These are phyloP conservation scores for Tyria jacobaeae DNA, from an alignment of 2,888 invertebrate genomes.

Conservation along the genomic window DNA sequence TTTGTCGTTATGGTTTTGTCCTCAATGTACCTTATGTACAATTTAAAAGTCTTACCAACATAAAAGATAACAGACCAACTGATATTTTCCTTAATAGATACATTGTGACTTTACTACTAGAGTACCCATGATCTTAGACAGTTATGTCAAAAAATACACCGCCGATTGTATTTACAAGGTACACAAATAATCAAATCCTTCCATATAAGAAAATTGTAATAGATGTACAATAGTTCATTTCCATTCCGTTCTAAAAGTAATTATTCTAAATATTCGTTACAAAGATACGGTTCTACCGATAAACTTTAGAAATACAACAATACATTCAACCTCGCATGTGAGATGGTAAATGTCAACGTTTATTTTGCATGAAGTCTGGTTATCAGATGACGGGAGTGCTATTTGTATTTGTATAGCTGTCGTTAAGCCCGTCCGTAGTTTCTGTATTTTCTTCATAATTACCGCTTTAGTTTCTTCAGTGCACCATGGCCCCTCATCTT, in stretches of 20 bases:
- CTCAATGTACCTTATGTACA: constrained; percentile 27
- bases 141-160: no score
- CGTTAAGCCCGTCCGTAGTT: constrained; percentile 47
- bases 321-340: constrained; percentile 37
- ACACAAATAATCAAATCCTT: no score
- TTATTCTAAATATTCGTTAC: not conserved
- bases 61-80: not conserved
- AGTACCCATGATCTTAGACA: not conserved
- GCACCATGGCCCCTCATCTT: constrained; percentile 61
- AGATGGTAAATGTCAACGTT: constrained; percentile 44
- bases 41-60: constrained; percentile 11
- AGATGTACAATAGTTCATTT: no score
- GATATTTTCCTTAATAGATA: not conserved
- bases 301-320: constrained; percentile 33
- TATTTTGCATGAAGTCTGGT: constrained; percentile 45
- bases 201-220: not conserved
- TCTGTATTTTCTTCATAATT: constrained; percentile 44
- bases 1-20: constrained; percentile 15
- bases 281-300: constrained; percentile 2
- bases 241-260: not conserved
- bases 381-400: constrained; percentile 58
- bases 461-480: constrained; percentile 59
- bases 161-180: no score
- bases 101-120: not conserved
- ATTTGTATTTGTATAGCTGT: constrained; percentile 60